Conservation (phyloP, 2,113 vertebrate species). For the Galeopterus variegatus region DNA sequence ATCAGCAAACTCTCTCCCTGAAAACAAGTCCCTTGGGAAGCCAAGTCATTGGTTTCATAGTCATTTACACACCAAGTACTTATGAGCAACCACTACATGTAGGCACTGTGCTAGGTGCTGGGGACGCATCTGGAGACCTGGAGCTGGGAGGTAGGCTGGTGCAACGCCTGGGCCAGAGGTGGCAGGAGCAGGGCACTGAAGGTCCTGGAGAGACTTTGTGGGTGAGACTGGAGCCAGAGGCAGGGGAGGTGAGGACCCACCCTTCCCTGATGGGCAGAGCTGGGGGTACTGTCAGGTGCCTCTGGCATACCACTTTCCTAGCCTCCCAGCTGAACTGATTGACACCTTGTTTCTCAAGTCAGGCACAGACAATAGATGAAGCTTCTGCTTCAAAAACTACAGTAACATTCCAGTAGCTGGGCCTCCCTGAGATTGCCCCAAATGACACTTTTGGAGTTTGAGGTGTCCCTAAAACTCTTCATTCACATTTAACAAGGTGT, state of each 20-base stretch:
- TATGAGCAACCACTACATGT: neutral
- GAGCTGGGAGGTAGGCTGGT: neutral
- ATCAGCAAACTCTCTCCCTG: neutral
- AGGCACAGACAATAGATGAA: neutral
- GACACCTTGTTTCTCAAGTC: neutral
- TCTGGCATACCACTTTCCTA: neutral
- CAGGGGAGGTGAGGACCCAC: neutral
- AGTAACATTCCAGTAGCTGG: neutral
- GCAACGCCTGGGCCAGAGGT: neutral
- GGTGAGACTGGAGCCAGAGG: neutral
- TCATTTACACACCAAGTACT: neutral
- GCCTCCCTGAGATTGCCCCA: neutral
- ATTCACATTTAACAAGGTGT: neutral
- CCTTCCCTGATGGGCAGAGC: neutral
- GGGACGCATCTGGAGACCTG: neutral
- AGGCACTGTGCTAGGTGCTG: neutral
- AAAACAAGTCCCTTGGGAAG: neutral
- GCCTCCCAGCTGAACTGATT: neutral
- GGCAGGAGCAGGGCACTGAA: neutral
- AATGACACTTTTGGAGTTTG: accelerated
- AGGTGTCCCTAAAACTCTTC: neutral
- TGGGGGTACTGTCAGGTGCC: no score
- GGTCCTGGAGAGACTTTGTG: neutral
- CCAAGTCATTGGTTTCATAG: no score
- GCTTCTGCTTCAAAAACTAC: neutral